Evolutionary conservation across 2,888 invertebrate genomes (phyloP).

Genomic region (Erpobdella octoculata): DNA sequence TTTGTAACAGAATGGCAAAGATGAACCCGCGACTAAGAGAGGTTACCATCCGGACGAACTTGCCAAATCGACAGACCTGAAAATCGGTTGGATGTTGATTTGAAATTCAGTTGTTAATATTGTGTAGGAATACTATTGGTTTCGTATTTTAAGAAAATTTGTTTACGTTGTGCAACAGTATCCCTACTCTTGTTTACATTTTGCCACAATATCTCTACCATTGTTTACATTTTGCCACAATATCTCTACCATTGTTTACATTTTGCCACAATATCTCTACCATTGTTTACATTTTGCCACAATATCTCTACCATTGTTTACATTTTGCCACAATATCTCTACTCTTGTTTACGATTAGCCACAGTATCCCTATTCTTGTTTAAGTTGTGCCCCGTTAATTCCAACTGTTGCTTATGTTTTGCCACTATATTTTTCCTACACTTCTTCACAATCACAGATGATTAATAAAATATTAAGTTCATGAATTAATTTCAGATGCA

Average conservation of each 20-base stretch:
- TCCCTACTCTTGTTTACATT: no score
- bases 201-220: no score
- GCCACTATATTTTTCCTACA: background rate
- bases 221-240: no score
- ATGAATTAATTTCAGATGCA: slow-evolving; percentile 58
- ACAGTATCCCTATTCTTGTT: background rate
- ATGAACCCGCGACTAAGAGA: slow-evolving; percentile 69
- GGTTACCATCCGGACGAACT: slow-evolving; percentile 85
- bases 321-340: no score
- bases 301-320: no score
- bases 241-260: no score
- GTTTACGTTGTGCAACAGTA: background rate
- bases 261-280: no score
- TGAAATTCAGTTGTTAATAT: background rate
- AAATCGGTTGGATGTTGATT: slow-evolving; percentile 51
- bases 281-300: no score
- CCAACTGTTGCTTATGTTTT: background rate
- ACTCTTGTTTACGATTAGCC: no score
- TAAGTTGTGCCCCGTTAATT: background rate
- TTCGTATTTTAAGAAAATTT: background rate
- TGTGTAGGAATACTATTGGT: background rate
- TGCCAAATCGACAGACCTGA: slow-evolving; percentile 47
- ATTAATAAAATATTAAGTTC: background rate
- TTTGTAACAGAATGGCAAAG: slow-evolving; percentile 33
- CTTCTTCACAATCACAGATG: no score